These are phyloP conservation scores for Pan troglodytes DNA, from an alignment of 2,113 vertebrate genomes.

Conservation along the genomic window DNA sequence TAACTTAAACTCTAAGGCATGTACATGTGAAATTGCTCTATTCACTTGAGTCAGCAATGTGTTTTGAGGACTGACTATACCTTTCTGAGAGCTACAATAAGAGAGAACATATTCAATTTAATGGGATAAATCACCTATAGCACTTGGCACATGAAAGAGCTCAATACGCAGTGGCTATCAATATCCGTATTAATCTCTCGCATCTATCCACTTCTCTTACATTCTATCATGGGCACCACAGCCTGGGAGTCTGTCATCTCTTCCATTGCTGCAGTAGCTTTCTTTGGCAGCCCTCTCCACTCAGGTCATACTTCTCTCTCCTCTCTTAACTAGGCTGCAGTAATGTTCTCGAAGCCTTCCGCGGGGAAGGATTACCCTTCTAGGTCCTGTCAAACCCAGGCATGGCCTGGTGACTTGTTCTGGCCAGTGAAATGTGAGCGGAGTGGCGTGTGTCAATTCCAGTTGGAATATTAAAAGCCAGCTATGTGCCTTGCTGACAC, in stretches of 20 bases:
- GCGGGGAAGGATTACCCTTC: neutral
- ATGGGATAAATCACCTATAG: neutral
- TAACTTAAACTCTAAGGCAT: neutral
- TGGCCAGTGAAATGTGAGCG: neutral
- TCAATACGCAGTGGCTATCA: neutral
- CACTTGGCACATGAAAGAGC: neutral
- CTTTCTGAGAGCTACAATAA: neutral
- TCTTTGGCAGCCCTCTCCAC: rapidly evolving
- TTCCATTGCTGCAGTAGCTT: rapidly evolving
- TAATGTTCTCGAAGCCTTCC: neutral
- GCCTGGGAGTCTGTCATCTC: rapidly evolving
- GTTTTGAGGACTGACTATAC: neutral
- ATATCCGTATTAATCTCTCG: neutral
- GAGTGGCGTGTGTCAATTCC: neutral
- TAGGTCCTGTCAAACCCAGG: neutral
- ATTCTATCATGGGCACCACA: rapidly evolving
- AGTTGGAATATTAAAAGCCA: neutral
- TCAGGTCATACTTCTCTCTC: neutral
- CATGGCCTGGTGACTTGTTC: neutral
- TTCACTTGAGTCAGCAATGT: neutral
- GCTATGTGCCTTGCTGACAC: neutral
- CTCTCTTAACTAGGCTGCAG: neutral
- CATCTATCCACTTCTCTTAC: neutral
- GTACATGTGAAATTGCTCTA: neutral
- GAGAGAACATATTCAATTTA: neutral